phyloP scores from a whole-genome alignment of 1,140 invertebrate genomes.

The Drosophila nikananu region DNA sequence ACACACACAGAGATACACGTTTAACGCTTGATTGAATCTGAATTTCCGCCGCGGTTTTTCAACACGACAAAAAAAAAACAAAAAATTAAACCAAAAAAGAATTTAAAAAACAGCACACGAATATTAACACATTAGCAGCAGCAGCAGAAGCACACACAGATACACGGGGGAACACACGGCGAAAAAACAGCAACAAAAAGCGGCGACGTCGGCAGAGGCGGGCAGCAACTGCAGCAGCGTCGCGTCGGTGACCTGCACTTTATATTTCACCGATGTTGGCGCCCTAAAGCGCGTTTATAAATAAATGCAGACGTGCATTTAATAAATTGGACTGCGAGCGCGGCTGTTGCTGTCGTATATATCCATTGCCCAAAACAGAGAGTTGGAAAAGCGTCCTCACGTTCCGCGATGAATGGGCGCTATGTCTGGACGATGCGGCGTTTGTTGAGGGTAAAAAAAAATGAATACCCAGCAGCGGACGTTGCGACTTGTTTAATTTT shows the following conservation, averaged over 20 bases:
- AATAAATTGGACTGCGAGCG: conserved; percentile 52
- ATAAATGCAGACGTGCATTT: conserved; percentile 72
- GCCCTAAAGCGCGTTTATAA: conserved; percentile 66
- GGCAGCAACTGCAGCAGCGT: background rate
- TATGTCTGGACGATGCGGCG: conserved; percentile 1
- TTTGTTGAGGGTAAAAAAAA: background rate
- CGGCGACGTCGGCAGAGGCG: conserved; percentile 14
- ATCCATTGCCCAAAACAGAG: background rate
- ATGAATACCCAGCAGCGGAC: conserved; percentile 3
- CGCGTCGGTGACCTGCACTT: conserved; percentile 48
- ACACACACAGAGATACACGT: conserved; percentile 9
- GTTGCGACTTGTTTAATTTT: conserved; percentile 9
- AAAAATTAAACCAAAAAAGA: conserved; percentile 25
- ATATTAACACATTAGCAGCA: conserved; percentile 14
- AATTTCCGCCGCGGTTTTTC: conserved; percentile 35
- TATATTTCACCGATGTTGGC: conserved; percentile 31
- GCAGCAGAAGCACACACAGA: conserved; percentile 23
- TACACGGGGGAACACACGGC: conserved; percentile 35
- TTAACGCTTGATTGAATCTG: conserved; percentile 79
- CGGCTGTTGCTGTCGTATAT: conserved; percentile 54
- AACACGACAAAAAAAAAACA: conserved; percentile 37
- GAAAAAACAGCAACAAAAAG: conserved; percentile 31
- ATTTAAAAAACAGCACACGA: conserved; percentile 37
- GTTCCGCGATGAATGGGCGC: conserved; percentile 1
- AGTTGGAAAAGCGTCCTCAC: background rate